A percentile compares a stretch with the other conserved stretches of the same genome.
phyloP scores from a whole-genome alignment of 2,797 vertebrate genomes.

The Oreortyx pictus region DNA sequence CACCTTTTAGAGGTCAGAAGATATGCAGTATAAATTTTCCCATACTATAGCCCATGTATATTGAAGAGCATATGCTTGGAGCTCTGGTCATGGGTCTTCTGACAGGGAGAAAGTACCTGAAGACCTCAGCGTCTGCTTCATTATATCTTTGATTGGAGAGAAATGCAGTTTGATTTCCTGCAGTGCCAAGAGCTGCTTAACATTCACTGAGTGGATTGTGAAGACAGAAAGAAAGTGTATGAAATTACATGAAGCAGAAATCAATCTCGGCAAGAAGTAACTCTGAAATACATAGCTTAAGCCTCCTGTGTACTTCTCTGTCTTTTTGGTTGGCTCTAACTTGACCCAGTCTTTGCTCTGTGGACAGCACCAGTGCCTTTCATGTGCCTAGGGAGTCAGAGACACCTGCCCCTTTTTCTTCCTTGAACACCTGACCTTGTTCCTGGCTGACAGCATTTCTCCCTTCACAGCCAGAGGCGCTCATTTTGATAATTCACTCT shows the following conservation, averaged over 20 bases:
- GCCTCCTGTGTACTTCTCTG: neutral
- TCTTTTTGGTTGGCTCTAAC: neutral
- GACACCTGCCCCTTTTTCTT: neutral
- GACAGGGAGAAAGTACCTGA: neutral
- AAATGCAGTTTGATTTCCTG: neutral
- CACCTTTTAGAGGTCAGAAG: neutral
- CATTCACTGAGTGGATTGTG: neutral
- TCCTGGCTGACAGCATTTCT: neutral
- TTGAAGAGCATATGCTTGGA: neutral
- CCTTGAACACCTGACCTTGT: neutral
- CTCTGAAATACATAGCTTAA: neutral
- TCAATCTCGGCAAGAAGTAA: neutral
- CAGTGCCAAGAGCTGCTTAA: neutral
- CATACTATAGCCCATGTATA: rapidly evolving
- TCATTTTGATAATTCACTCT: neutral
- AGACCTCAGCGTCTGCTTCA: neutral
- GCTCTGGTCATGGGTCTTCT: neutral
- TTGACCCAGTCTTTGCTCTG: neutral
- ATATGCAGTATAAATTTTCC: neutral
- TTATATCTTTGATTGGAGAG: neutral
- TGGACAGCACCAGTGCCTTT: neutral
- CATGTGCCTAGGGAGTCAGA: neutral
- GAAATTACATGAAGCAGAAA: neutral
- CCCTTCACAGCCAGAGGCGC: neutral
- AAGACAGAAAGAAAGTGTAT: neutral